These are phyloP conservation scores for Drosophila dunni DNA, from an alignment of 1,140 invertebrate species.

Conservation along the genomic window DNA sequence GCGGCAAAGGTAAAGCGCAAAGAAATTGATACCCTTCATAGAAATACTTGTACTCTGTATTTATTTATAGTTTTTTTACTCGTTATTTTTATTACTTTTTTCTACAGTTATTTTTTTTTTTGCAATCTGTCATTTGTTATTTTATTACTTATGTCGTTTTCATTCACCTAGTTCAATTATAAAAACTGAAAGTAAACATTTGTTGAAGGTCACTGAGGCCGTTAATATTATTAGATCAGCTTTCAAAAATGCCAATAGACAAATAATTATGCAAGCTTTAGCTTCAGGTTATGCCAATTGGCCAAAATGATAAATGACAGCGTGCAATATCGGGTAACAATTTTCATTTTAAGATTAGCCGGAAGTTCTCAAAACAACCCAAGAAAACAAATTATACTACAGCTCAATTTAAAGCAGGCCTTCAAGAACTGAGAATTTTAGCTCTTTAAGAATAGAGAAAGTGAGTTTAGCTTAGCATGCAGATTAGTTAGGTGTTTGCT, in stretches of 20 bases:
- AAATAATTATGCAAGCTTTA: conserved; percentile 55
- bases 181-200: conserved; percentile 78
- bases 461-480: conserved; percentile 18
- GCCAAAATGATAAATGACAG: conserved; percentile 40
- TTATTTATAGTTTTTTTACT: conserved; percentile 25
- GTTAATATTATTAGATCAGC: conserved; percentile 77
- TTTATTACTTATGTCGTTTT: conserved; percentile 42
- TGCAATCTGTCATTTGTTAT: conserved; percentile 46
- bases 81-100: conserved; percentile 33
- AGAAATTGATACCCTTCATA: conserved; percentile 70
- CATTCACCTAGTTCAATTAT: conserved; percentile 54
- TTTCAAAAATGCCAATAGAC: conserved; percentile 55
- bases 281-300: conserved; percentile 39
- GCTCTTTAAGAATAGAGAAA: neutral
- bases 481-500: conserved; percentile 17
- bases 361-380: neutral
- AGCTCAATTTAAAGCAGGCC: neutral
- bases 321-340: neutral
- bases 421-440: neutral
- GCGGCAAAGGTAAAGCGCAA: conserved; percentile 50
- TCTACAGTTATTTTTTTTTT: conserved; percentile 18
- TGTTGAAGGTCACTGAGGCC: conserved; percentile 64
- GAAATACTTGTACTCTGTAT: conserved; percentile 12
- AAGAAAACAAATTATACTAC: neutral
- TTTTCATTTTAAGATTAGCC: conserved; percentile 7